Conservation (phyloP, 2,888 invertebrate species). For the Hypercompe scribonia region DNA sequence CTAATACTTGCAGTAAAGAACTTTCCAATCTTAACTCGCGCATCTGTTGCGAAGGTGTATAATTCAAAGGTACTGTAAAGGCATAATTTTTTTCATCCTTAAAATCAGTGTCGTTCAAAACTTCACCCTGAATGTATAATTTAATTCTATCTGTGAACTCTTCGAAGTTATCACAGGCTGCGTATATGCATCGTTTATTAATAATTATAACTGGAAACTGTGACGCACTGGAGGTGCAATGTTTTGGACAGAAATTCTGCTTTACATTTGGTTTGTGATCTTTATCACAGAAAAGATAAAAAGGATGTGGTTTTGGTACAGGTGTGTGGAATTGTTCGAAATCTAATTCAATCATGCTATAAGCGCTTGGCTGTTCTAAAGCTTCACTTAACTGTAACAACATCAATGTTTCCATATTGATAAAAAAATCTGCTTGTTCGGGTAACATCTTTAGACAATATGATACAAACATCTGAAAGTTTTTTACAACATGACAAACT, state of each 20-base stretch:
- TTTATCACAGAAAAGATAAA: conserved; percentile 73
- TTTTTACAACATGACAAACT: conserved; percentile 75
- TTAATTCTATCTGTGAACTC: conserved; percentile 68
- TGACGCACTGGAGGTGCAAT: conserved; percentile 69
- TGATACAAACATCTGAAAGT: conserved; percentile 75
- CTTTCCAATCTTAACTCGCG: conserved; percentile 70
- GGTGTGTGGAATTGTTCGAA: conserved; percentile 59
- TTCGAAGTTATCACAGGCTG: conserved; percentile 76
- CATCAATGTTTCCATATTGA: conserved; percentile 79
- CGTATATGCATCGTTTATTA: conserved; percentile 74
- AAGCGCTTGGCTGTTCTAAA: conserved; percentile 63
- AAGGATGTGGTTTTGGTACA: conserved; percentile 68
- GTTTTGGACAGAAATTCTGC: conserved; percentile 69
- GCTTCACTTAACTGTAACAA: conserved; percentile 72
- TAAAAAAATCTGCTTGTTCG: conserved; percentile 78
- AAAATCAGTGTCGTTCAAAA: conserved; percentile 64
- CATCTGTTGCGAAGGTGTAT: conserved; percentile 60
- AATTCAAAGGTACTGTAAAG: conserved; percentile 65
- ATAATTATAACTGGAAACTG: conserved; percentile 74
- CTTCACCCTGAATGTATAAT: conserved; percentile 62
- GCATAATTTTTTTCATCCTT: conserved; percentile 66
- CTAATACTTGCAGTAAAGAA: conserved; percentile 74
- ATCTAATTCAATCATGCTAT: conserved; percentile 69
- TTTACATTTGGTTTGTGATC: conserved; percentile 65
- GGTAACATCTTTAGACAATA: conserved; percentile 74